phyloP scores from a whole-genome alignment of 2,797 vertebrate species.

The Chromis chromis region DNA sequence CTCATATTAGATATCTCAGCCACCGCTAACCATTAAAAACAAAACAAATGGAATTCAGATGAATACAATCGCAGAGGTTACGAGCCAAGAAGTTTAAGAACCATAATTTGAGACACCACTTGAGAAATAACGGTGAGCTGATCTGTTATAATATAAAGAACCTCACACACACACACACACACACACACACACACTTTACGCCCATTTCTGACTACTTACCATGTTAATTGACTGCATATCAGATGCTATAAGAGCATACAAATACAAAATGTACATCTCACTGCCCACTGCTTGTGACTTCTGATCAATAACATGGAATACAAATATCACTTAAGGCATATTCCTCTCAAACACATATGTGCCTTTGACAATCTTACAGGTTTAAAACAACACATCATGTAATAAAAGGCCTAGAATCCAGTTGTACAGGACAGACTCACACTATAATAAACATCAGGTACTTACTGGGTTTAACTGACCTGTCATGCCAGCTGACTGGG shows the following conservation, averaged over 20 bases:
- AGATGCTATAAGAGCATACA: background rate
- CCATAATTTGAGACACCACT: background rate
- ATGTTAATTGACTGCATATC: background rate
- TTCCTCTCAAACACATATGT: background rate
- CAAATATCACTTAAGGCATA: background rate
- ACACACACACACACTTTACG: background rate
- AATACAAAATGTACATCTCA: constrained; percentile 1
- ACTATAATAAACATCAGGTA: constrained; percentile 87
- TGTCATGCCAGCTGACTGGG: constrained; percentile 94
- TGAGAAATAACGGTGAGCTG: constrained; percentile 1
- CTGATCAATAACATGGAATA: background rate
- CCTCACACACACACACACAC: background rate
- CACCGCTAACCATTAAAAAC: too few species aligned
- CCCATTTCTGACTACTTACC: constrained; percentile 48
- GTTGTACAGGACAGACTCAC: constrained; percentile 59
- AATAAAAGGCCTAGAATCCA: constrained; percentile 36
- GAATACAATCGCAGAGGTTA: too few species aligned
- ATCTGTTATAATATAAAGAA: background rate
- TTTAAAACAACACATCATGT: background rate
- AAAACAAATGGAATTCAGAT: too few species aligned
- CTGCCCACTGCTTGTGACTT: background rate
- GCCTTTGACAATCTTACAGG: background rate
- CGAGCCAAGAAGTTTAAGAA: background rate
- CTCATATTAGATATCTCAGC: too few species aligned
- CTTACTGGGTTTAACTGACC: constrained; percentile 97